Evolutionary conservation across 2,888 invertebrate species (phyloP).

Genomic region (Eilema depressum): DNA sequence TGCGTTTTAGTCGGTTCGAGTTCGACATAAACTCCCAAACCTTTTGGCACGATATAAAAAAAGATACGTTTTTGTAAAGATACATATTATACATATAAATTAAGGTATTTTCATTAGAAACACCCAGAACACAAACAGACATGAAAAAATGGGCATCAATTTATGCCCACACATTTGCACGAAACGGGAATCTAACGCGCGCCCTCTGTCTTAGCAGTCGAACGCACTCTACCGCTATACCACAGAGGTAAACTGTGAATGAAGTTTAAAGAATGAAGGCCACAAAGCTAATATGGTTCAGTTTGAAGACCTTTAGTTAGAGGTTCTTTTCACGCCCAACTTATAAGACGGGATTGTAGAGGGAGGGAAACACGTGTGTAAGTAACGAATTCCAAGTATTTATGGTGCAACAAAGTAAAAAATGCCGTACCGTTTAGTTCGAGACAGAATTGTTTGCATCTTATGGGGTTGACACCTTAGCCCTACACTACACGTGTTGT

Average conservation of each 20-base stretch:
- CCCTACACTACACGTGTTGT: background rate
- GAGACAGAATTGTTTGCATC: conserved; percentile 1
- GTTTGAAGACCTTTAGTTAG: background rate
- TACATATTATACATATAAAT: too few relatives aligned
- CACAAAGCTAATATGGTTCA: background rate
- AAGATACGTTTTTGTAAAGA: too few relatives aligned
- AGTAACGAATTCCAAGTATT: conserved; percentile 4
- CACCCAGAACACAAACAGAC: background rate
- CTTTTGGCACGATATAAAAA: too few relatives aligned
- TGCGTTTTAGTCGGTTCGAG: too few relatives aligned
- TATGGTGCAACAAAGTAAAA: background rate
- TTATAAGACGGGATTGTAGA: background rate
- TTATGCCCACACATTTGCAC: background rate
- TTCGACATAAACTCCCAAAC: too few relatives aligned
- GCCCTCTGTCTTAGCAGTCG: background rate
- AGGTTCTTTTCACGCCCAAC: background rate
- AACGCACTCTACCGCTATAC: background rate
- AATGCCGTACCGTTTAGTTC: background rate
- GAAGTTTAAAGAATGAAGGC: background rate
- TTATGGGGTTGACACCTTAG: background rate
- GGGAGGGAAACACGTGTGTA: background rate
- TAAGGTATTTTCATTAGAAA: background rate
- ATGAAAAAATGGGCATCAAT: background rate
- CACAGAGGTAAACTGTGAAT: background rate
- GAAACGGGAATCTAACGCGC: background rate